Conservation (phyloP, 2,113 vertebrate species). For the Stictonetta naevosa region DNA sequence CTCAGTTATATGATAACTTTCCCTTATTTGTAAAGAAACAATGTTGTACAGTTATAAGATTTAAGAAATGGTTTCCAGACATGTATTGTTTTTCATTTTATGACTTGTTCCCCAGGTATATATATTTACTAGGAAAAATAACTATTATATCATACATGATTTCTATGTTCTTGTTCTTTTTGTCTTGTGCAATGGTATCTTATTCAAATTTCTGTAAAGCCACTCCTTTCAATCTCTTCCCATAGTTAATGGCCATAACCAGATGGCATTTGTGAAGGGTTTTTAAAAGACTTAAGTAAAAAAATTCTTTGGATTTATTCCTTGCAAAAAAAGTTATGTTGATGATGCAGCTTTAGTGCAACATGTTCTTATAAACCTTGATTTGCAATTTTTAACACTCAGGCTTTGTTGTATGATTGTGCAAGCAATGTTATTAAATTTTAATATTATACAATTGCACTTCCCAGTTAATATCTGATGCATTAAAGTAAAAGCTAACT, state of each 20-base stretch:
- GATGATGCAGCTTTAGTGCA: not conserved
- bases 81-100: not conserved
- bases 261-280: not conserved
- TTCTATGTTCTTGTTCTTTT: not conserved
- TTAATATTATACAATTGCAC: not conserved
- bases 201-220: not conserved
- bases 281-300: constrained; percentile 39
- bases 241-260: constrained; percentile 25
- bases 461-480: not conserved
- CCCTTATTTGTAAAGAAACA: constrained; percentile 25
- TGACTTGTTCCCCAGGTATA: not conserved
- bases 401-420: not conserved
- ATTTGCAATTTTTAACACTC: not conserved
- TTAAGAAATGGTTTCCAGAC: not conserved
- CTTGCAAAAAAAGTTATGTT: not conserved
- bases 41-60: not conserved
- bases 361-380: not conserved
- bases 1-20: not conserved
- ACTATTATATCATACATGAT: not conserved
- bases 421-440: not conserved
- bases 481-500: not conserved
- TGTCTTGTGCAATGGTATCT: not conserved
- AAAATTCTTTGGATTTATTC: constrained; percentile 1
- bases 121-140: not conserved
- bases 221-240: constrained; percentile 29